Evolutionary conservation across 1,140 invertebrate genomes (phyloP).

Genomic region (Calephelis virginiensis): DNA sequence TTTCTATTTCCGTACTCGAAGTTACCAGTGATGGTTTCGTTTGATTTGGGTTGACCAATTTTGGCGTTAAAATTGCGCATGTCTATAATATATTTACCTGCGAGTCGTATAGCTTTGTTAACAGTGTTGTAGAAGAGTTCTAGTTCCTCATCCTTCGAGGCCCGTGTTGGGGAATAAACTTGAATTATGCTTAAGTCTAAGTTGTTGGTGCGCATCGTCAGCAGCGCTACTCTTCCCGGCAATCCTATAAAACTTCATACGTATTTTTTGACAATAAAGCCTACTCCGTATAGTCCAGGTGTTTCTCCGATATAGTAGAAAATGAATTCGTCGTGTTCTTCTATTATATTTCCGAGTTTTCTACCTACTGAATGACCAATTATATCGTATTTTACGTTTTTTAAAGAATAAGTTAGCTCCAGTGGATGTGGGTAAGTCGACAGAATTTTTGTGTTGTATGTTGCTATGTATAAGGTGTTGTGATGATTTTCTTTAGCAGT

Average conservation of each 20-base stretch:
- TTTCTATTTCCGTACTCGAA: too few species aligned
- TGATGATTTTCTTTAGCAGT: too few species aligned
- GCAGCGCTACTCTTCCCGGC: slow-evolving; percentile 31
- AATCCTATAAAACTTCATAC: slow-evolving; percentile 25
- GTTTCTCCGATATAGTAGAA: not conserved
- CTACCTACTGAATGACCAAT: too few species aligned
- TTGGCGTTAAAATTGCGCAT: slow-evolving; percentile 30
- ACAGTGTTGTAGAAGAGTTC: slow-evolving; percentile 32
- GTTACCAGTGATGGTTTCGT: too few species aligned
- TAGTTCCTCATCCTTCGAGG: slow-evolving; percentile 28
- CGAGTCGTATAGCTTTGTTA: slow-evolving; percentile 17
- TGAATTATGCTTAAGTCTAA: slow-evolving; percentile 31
- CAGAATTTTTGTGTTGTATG: too few species aligned
- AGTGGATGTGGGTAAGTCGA: not conserved
- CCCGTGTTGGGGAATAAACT: slow-evolving; percentile 31
- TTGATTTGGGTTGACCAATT: slow-evolving; percentile 10
- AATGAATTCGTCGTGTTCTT: not conserved
- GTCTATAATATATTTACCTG: slow-evolving; percentile 26
- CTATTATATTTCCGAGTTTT: too few species aligned
- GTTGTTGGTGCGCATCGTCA: slow-evolving; percentile 26
- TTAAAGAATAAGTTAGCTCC: not conserved
- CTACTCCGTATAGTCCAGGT: not conserved
- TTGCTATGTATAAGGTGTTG: too few species aligned
- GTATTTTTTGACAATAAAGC: not conserved
- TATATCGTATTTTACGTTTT: not conserved